These are phyloP conservation scores for Microplitis demolitor DNA, from an alignment of 1,140 invertebrate species.

Conservation along the genomic window DNA sequence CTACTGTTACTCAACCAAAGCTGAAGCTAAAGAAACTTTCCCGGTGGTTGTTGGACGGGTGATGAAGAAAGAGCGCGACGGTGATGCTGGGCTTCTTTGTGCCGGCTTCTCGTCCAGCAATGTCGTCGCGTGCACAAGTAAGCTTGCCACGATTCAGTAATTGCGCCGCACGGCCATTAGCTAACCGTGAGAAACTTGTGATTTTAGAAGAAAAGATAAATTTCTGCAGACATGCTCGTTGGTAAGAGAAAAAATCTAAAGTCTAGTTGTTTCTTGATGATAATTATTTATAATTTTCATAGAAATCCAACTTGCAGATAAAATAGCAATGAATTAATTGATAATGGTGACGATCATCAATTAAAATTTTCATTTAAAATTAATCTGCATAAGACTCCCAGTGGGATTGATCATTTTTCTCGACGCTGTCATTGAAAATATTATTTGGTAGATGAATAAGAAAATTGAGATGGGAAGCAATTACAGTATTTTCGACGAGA, in stretches of 20 bases:
- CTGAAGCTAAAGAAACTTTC: background rate
- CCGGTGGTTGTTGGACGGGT: background rate
- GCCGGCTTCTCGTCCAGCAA: background rate
- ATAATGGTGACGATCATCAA: background rate
- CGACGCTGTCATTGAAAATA: background rate
- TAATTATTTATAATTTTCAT: conserved; percentile 24
- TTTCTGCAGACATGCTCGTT: no score
- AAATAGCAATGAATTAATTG: background rate
- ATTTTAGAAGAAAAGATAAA: no score
- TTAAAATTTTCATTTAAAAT: background rate
- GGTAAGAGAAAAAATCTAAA: no score
- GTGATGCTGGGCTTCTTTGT: conserved; percentile 27
- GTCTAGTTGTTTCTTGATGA: no score
- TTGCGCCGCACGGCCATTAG: background rate
- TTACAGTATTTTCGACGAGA: conserved; percentile 59
- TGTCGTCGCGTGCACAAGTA: conserved; percentile 13
- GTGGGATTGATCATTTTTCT: background rate
- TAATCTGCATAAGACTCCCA: no score
- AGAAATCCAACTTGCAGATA: background rate
- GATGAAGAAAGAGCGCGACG: background rate
- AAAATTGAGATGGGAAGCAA: conserved; percentile 35
- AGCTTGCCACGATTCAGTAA: conserved; percentile 29
- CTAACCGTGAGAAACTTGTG: no score
- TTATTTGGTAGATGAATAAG: conserved; percentile 7
- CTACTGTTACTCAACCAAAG: background rate